Percentiles rank a stretch among this genome's conserved stretches.
Conservation (phyloP, 2,113 vertebrate species). For the Chloebia gouldiae region DNA sequence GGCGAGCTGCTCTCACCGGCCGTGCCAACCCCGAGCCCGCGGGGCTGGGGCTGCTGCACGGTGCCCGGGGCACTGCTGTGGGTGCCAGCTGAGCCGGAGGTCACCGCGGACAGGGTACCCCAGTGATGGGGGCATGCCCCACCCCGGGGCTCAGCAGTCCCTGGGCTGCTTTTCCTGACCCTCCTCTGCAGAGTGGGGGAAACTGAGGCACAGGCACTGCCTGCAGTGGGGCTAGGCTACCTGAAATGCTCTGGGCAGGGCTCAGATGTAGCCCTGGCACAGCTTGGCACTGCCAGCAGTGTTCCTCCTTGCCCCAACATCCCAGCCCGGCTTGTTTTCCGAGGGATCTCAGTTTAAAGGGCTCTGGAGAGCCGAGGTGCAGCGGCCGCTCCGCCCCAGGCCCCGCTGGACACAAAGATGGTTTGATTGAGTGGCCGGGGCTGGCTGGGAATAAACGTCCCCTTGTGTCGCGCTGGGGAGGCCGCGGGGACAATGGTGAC, state of each 20-base stretch:
- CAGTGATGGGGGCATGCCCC: background rate
- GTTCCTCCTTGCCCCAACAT: fast-evolving
- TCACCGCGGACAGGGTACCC: fast-evolving
- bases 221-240: background rate
- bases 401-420: conserved; percentile 53
- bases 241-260: fast-evolving
- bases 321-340: background rate
- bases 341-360: background rate
- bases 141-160: background rate
- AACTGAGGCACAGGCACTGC: background rate
- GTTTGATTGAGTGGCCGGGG: conserved; percentile 41
- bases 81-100: background rate
- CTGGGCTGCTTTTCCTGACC: background rate
- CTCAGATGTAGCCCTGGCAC: fast-evolving
- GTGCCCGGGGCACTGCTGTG: fast-evolving
- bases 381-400: conserved; percentile 25
- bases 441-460: conserved; percentile 53
- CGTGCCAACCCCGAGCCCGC: background rate
- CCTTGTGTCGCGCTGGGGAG: conserved; percentile 47
- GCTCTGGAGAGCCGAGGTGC: background rate
- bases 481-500: conserved; percentile 53
- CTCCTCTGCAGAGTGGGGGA: background rate
- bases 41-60: background rate
- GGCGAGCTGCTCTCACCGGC: background rate
- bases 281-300: fast-evolving